Percentiles rank a stretch among this genome's conserved stretches.
Conservation (phyloP, 2,797 vertebrate genomes). For the Trichosurus vulpecula region DNA sequence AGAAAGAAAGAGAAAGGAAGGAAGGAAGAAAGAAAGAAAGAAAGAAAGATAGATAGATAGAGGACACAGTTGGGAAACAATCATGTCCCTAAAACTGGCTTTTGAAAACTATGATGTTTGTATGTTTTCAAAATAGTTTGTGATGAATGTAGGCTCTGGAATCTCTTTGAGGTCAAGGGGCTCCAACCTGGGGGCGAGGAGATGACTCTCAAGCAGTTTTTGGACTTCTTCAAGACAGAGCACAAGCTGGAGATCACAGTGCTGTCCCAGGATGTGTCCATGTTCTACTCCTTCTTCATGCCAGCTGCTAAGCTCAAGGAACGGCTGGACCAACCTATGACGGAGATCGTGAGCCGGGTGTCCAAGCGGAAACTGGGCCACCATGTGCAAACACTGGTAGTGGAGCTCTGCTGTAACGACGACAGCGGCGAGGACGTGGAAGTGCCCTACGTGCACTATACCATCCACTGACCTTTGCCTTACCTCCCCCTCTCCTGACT, state of each 20-base stretch:
- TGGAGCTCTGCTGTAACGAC: constrained; percentile 97
- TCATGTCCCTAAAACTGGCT: neutral
- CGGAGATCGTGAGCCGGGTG: constrained; percentile 95
- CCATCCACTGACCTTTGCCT: constrained; percentile 88
- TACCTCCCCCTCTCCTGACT: neutral
- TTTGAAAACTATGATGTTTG: neutral
- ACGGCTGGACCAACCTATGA: constrained; percentile 94
- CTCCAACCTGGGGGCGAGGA: constrained; percentile 91
- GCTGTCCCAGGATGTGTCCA: constrained; percentile 96
- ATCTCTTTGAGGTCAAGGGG: constrained; percentile 95
- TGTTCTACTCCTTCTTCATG: constrained; percentile 99
- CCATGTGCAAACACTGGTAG: constrained; percentile 95
- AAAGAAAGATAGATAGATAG: too few relatives aligned
- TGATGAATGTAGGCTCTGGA: constrained; percentile 95
- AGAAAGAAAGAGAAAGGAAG: too few relatives aligned
- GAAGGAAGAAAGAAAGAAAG: too few relatives aligned
- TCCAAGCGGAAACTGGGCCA: constrained; percentile 98
- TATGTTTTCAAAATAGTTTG: neutral
- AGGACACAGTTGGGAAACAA: neutral
- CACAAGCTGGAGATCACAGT: constrained; percentile 97
- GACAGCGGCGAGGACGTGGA: constrained; percentile 93
- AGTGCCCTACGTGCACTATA: constrained; percentile 97
- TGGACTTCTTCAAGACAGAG: constrained; percentile 95
- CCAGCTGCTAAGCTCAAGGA: constrained; percentile 94
- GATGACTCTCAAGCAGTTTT: constrained; percentile 96